Conservation (phyloP, 2,797 vertebrate species). For the Taenioides sp. region DNA sequence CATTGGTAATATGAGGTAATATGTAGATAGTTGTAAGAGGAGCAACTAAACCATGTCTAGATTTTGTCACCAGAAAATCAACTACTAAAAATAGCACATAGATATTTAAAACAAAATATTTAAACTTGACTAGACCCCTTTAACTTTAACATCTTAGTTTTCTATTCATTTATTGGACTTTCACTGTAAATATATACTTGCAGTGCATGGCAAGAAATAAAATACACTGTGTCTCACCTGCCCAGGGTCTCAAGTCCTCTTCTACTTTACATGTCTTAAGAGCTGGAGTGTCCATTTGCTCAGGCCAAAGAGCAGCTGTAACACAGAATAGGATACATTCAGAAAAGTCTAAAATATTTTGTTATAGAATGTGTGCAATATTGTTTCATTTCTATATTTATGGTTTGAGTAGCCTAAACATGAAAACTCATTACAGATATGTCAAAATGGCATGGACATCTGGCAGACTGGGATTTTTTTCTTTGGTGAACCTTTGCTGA, state of each 20-base stretch:
- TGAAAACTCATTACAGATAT: slow-evolving; percentile 39
- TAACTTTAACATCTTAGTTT: background rate
- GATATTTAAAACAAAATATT: background rate
- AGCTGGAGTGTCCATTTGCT: slow-evolving; percentile 77
- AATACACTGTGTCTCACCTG: slow-evolving; percentile 67
- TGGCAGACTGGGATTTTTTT: slow-evolving; percentile 59
- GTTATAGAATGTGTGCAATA: background rate
- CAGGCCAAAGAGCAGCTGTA: slow-evolving; percentile 76
- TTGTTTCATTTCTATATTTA: background rate
- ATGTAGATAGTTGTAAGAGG: too few relatives aligned
- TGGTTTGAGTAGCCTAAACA: slow-evolving; percentile 12
- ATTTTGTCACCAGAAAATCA: background rate
- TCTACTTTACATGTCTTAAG: slow-evolving; percentile 85
- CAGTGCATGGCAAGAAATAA: background rate
- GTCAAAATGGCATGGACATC: slow-evolving; percentile 63
- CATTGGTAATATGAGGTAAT: background rate
- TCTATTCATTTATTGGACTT: background rate
- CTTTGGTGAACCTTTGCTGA: slow-evolving; percentile 67
- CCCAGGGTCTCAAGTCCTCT: slow-evolving; percentile 81
- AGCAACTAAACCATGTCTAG: too few relatives aligned
- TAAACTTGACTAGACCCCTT: background rate
- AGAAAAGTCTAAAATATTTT: slow-evolving; percentile 3
- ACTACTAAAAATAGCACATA: background rate
- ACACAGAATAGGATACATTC: slow-evolving; percentile 38
- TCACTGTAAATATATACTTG: slow-evolving; percentile 3